phyloP scores from a whole-genome alignment of 1,140 invertebrate species.

The Anagrus nilaparvatae region DNA sequence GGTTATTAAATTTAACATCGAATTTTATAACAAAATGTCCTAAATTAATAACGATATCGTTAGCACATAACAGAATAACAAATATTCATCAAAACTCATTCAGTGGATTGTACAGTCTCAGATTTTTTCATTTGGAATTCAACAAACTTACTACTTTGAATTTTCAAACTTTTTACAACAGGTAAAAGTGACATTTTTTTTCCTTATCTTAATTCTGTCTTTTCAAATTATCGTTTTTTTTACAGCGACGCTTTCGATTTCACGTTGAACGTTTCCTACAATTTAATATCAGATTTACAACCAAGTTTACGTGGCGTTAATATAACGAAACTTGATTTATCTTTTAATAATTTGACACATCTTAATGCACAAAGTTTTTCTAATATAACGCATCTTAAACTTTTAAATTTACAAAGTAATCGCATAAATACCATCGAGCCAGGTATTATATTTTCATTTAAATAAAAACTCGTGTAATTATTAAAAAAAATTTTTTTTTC shows the following conservation, averaged over 20 bases:
- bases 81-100: constrained; percentile 62
- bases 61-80: constrained; percentile 50
- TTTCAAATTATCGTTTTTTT: neutral
- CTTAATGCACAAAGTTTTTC: constrained; percentile 56
- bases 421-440: constrained; percentile 41
- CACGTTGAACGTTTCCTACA: constrained; percentile 36
- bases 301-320: constrained; percentile 27
- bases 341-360: constrained; percentile 61
- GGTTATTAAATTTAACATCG: constrained; percentile 25
- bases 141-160: constrained; percentile 32
- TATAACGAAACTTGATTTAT: constrained; percentile 54
- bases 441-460: constrained; percentile 20
- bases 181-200: constrained; percentile 1
- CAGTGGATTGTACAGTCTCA: constrained; percentile 41
- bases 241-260: constrained; percentile 33
- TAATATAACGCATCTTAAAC: constrained; percentile 53
- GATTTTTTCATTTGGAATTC: constrained; percentile 38
- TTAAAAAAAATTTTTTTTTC: constrained; percentile 3
- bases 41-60: constrained; percentile 33
- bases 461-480: neutral
- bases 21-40: constrained; percentile 33
- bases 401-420: constrained; percentile 58
- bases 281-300: constrained; percentile 32
- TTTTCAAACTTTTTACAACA: constrained; percentile 31
- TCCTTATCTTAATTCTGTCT: neutral